Percentiles rank a stretch among this genome's conserved stretches.
phyloP scores from a whole-genome alignment of 2,113 vertebrate species.

The Ardeotis arabs region DNA sequence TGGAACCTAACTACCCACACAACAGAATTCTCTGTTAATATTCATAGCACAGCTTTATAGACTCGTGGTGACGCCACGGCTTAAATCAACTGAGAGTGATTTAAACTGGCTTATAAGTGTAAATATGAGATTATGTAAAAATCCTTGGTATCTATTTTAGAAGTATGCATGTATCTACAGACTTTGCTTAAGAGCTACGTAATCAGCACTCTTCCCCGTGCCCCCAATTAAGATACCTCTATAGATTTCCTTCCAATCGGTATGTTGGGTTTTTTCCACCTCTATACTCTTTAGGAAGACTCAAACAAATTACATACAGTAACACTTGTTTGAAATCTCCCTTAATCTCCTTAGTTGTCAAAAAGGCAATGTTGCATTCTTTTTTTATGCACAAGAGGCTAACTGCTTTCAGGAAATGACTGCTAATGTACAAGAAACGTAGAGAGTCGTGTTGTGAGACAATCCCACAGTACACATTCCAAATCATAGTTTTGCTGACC shows the following conservation, averaged over 20 bases:
- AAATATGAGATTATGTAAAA: not conserved
- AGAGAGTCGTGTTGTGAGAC: not conserved
- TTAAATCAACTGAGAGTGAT: not conserved
- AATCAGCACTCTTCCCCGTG: not conserved
- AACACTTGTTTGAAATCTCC: not conserved
- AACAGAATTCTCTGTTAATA: not conserved
- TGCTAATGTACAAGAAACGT: not conserved
- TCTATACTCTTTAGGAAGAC: not conserved
- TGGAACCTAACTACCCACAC: not conserved
- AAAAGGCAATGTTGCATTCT: not conserved
- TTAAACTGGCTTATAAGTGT: not conserved
- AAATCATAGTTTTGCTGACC: slow-evolving; percentile 37
- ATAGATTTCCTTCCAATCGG: not conserved
- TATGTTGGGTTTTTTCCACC: not conserved
- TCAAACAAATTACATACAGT: not conserved
- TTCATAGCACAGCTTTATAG: not conserved
- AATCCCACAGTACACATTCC: not conserved
- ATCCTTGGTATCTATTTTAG: not conserved
- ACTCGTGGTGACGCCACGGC: not conserved
- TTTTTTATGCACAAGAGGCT: not conserved
- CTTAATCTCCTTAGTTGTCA: not conserved
- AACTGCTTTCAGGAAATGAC: not conserved
- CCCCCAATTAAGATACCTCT: not conserved
- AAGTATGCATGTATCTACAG: not conserved
- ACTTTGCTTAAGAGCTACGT: not conserved